Evolutionary conservation across 2,113 vertebrate species (phyloP).

Genomic region (Recurvirostra avosetta): DNA sequence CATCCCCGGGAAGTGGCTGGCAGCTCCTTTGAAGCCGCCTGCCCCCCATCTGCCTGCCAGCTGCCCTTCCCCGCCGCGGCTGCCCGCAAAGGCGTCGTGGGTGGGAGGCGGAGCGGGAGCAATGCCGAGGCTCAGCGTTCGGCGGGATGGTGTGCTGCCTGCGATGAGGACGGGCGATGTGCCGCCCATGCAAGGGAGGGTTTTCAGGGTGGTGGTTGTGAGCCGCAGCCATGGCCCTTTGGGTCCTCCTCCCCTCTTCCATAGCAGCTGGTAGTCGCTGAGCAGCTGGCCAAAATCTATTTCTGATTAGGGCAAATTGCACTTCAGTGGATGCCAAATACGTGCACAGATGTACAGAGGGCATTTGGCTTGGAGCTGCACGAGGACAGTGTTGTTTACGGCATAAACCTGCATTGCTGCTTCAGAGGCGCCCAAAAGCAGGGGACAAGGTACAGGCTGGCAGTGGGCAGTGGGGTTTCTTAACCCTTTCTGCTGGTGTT

Average conservation of each 20-base stretch:
- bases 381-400: background rate
- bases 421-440: background rate
- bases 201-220: fast-evolving
- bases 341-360: background rate
- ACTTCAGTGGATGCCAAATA: background rate
- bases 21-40: background rate
- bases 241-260: background rate
- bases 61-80: background rate
- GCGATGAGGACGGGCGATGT: fast-evolving
- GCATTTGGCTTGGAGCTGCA: background rate
- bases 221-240: background rate
- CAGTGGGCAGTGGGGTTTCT: fast-evolving
- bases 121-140: fast-evolving
- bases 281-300: background rate
- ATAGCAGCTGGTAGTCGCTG: background rate
- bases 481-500: background rate
- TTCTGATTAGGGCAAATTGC: background rate
- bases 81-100: background rate
- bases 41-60: conserved; percentile 1
- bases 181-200: background rate
- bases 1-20: background rate
- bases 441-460: fast-evolving
- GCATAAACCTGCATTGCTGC: background rate
- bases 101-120: fast-evolving
- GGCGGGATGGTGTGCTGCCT: background rate